Evolutionary conservation across 2,797 vertebrate species (phyloP).

Genomic region (Mastacembelus armatus): DNA sequence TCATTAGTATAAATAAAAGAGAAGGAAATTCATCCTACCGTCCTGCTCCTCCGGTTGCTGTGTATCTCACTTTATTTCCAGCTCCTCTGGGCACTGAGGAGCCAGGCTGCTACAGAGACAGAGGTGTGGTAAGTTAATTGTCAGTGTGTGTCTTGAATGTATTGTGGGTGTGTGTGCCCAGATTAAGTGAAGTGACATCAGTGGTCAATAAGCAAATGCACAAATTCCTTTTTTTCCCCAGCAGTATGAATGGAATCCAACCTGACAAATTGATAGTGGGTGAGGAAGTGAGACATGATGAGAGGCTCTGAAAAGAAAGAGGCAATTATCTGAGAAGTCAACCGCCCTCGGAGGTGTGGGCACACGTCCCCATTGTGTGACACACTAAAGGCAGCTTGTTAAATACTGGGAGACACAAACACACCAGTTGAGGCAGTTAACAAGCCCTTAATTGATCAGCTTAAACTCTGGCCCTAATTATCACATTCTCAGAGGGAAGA

Average conservation of each 20-base stretch:
- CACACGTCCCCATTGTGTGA: constrained; percentile 75
- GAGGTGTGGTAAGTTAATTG: constrained; percentile 37
- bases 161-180: constrained; percentile 37
- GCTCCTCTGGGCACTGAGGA: constrained; percentile 36
- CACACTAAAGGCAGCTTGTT: constrained; percentile 78
- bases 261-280: constrained; percentile 46
- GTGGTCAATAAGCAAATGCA: constrained; percentile 48
- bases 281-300: constrained; percentile 60
- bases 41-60: constrained; percentile 29
- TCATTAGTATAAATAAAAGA: not conserved
- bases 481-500: constrained; percentile 85
- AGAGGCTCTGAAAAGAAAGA: constrained; percentile 64
- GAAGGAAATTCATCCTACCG: constrained; percentile 54
- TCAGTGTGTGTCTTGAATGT: constrained; percentile 13
- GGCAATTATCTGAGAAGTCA: constrained; percentile 85
- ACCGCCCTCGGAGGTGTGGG: constrained; percentile 66
- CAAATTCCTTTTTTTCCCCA: constrained; percentile 3
- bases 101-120: constrained; percentile 12
- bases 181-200: constrained; percentile 62
- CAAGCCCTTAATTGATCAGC: constrained; percentile 81
- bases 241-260: constrained; percentile 49
- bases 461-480: constrained; percentile 84
- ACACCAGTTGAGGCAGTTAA: constrained; percentile 75
- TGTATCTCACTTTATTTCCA: constrained; percentile 8
- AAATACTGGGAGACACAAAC: constrained; percentile 72